phyloP scores from a whole-genome alignment of 2,888 invertebrate genomes.

The Gymnocheta viridis region DNA sequence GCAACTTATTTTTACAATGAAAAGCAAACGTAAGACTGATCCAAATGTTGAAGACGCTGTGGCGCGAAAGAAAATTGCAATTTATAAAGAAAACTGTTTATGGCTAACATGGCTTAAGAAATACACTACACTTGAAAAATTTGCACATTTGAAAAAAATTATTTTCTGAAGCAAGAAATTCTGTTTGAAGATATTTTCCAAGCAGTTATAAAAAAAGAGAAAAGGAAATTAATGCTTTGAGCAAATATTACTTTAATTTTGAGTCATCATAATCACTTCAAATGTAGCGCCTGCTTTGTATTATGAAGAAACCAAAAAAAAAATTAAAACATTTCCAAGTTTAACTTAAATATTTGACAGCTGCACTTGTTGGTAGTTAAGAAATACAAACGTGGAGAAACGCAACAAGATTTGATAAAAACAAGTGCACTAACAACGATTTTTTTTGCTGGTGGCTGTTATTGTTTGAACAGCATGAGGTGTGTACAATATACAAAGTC shows the following conservation, averaged over 20 bases:
- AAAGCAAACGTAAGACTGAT: conserved; percentile 32
- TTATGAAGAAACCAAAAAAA: background rate
- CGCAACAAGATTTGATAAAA: conserved; percentile 56
- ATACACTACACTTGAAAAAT: background rate
- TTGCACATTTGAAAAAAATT: background rate
- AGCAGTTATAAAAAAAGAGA: too few species aligned
- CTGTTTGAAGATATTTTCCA: too few species aligned
- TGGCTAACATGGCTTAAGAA: background rate
- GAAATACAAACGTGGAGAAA: conserved; percentile 16
- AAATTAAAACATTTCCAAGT: conserved; percentile 56
- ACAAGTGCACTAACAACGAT: conserved; percentile 48
- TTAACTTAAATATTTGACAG: conserved; percentile 68
- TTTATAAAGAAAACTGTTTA: background rate
- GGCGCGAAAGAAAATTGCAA: background rate
- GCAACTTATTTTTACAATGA: conserved; percentile 30
- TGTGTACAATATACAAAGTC: conserved; percentile 35
- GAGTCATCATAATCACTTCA: background rate
- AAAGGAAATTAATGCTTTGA: background rate
- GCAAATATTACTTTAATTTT: background rate
- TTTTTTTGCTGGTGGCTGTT: conserved; percentile 42
- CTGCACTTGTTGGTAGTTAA: conserved; percentile 63
- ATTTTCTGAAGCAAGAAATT: too few species aligned
- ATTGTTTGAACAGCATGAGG: conserved; percentile 65
- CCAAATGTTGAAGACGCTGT: background rate
- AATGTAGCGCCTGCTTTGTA: background rate